phyloP scores from a whole-genome alignment of 2,113 vertebrate species.

The Nerophis ophidion region DNA sequence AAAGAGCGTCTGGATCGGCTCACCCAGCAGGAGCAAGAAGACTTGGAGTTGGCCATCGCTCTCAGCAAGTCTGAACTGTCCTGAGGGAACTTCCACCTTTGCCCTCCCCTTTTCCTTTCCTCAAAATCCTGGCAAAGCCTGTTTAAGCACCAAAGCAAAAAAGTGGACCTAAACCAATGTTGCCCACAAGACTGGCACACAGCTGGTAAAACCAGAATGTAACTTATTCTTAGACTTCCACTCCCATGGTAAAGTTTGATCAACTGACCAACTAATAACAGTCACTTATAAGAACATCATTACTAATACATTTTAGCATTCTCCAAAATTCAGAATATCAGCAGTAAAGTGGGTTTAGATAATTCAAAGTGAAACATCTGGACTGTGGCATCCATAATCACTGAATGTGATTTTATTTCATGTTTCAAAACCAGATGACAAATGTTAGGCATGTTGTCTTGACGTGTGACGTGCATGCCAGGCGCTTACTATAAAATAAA shows the following conservation, averaged over 20 bases:
- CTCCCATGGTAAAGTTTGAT: constrained; percentile 17
- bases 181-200: not conserved
- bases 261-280: constrained; percentile 22
- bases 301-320: too few relatives aligned
- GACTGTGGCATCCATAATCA: not conserved
- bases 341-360: not conserved
- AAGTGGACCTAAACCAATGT: constrained; percentile 30
- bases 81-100: constrained; percentile 65
- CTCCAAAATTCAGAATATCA: not conserved
- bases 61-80: constrained; percentile 98
- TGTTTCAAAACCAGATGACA: not conserved
- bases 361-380: not conserved
- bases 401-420: constrained; percentile 2
- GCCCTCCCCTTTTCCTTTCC: not conserved
- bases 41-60: constrained; percentile 97
- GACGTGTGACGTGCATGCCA: not conserved
- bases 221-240: constrained; percentile 44
- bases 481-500: not conserved
- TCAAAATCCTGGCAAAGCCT: constrained; percentile 17
- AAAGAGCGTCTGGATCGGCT: constrained; percentile 89
- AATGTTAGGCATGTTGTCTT: not conserved
- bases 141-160: constrained; percentile 56
- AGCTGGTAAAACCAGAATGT: constrained; percentile 23
- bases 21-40: constrained; percentile 96
- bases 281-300: too few relatives aligned